A percentile compares a stretch with the other conserved stretches of the same genome.
These are phyloP conservation scores for Choloepus didactylus DNA, from an alignment of 2,797 vertebrate species.

Conservation along the genomic window DNA sequence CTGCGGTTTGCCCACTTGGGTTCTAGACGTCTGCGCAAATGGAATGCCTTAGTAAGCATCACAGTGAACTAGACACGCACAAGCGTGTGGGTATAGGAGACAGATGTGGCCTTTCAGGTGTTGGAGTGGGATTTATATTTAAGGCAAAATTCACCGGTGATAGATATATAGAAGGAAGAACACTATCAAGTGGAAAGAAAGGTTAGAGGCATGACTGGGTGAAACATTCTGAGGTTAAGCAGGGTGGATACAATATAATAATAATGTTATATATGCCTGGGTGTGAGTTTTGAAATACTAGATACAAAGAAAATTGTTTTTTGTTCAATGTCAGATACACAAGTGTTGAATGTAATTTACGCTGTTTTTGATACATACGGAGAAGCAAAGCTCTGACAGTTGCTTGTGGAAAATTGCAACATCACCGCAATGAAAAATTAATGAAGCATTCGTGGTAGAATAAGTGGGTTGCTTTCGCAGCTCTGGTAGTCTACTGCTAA, in stretches of 20 bases:
- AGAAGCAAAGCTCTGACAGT: conserved; percentile 42
- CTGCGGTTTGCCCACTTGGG: neutral
- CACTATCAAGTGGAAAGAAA: neutral
- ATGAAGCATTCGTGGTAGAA: conserved; percentile 65
- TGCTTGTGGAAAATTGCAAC: conserved; percentile 83
- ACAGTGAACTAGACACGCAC: neutral
- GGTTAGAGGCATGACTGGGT: neutral
- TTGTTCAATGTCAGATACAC: neutral
- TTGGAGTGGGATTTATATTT: neutral
- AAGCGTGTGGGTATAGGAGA: neutral
- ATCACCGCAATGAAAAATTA: conserved; percentile 84
- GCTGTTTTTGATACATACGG: conserved; percentile 25
- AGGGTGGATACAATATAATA: neutral
- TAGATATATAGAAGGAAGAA: neutral
- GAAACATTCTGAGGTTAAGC: neutral
- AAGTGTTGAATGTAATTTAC: neutral
- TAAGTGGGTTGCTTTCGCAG: neutral
- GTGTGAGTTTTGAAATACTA: neutral
- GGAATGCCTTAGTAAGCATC: neutral
- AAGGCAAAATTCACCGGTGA: neutral
- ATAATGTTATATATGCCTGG: neutral
- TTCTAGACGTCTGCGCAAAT: neutral
- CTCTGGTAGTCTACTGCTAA: neutral
- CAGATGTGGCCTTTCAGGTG: neutral
- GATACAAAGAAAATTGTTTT: neutral